Evolutionary conservation across 2,113 vertebrate genomes (phyloP).

Genomic region (Turnix velox): DNA sequence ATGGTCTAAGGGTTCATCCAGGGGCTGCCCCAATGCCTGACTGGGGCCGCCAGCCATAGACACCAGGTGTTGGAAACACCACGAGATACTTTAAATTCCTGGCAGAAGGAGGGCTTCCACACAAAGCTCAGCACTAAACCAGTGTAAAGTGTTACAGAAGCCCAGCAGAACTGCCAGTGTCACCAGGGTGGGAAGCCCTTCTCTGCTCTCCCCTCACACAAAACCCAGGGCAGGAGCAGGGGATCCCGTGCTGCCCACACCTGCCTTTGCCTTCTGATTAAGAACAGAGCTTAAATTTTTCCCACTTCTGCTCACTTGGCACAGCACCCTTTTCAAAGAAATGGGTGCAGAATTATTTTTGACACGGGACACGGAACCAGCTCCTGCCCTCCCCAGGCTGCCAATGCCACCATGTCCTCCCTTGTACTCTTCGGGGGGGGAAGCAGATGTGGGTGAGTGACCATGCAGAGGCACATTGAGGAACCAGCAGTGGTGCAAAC

Average conservation of each 20-base stretch:
- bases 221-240: not conserved
- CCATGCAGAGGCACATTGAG: not conserved
- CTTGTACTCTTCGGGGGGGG: not conserved
- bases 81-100: not conserved
- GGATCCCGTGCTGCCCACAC: not conserved
- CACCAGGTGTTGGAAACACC: not conserved
- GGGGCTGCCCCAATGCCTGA: not conserved
- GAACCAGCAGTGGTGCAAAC: not conserved
- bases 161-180: not conserved
- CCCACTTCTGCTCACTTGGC: not conserved
- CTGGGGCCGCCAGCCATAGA: not conserved
- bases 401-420: not conserved
- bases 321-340: not conserved
- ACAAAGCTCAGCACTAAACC: not conserved
- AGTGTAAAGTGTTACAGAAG: not conserved
- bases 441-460: not conserved
- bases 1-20: not conserved
- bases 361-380: accelerated
- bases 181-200: not conserved
- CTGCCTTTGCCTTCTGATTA: not conserved
- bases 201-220: not conserved
- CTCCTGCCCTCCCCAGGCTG: not conserved
- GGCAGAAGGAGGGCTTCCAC: not conserved
- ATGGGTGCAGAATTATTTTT: not conserved
- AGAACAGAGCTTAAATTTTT: not conserved